A percentile compares a stretch with the other conserved stretches of the same genome.
phyloP scores from a whole-genome alignment of 2,113 vertebrate species.

The human (Homo sapiens) region GRCh38 chr5:174427501-174428000 shows the following conservation, averaged over 20 bases:
- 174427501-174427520: slow-evolving; percentile 88
- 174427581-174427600: slow-evolving; percentile 84
- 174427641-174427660: slow-evolving; percentile 54
- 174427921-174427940: neutral
- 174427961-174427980: fast-evolving
- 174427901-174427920: neutral
- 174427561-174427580: slow-evolving; percentile 82
- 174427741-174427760: slow-evolving; percentile 67
- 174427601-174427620: slow-evolving; percentile 78
- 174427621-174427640: slow-evolving; percentile 68
- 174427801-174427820: slow-evolving; percentile 75
- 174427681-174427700: slow-evolving; percentile 68
- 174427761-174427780: slow-evolving; percentile 45
- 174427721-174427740: slow-evolving; percentile 44
- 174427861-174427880: slow-evolving; percentile 48
- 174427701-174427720: slow-evolving; percentile 61
- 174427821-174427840: slow-evolving; percentile 64
- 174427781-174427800: slow-evolving; percentile 66
- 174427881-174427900: slow-evolving; percentile 57
- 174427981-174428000: neutral
- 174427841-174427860: slow-evolving; percentile 49
- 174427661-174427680: slow-evolving; percentile 28
- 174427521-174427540: slow-evolving; percentile 87
- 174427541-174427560: slow-evolving; percentile 85
- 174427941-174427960: fast-evolving